Evolutionary conservation across 1,140 invertebrate genomes (phyloP).

Genomic region (Eciton burchellii): DNA sequence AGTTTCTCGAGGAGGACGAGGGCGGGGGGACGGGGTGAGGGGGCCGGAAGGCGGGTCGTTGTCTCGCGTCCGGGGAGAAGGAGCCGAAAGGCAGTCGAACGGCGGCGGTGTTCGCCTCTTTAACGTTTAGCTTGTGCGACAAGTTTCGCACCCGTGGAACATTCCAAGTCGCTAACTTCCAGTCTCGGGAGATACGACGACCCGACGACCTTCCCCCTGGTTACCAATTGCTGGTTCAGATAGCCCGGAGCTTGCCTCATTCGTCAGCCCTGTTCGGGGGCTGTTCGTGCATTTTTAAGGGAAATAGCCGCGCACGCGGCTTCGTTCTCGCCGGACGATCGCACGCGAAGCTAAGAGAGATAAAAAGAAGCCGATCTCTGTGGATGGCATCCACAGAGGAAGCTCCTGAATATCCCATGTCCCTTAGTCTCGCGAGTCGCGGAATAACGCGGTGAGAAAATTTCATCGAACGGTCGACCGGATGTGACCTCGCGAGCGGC

Average conservation of each 20-base stretch:
- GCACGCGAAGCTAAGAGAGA: not conserved
- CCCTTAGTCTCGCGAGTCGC: not conserved
- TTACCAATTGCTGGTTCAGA: conserved; percentile 88
- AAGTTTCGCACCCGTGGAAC: conserved; percentile 62
- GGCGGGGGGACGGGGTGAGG: conserved; percentile 2
- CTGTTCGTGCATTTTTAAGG: conserved; percentile 31
- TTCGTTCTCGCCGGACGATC: not conserved
- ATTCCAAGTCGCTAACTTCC: conserved; percentile 63
- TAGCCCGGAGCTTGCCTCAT: conserved; percentile 73
- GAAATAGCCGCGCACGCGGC: not conserved
- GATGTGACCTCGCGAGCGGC: not conserved
- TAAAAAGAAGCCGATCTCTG: not conserved
- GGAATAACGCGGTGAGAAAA: not conserved
- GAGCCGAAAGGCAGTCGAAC: conserved; percentile 47
- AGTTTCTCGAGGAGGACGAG: conserved; percentile 59
- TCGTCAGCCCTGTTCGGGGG: not conserved
- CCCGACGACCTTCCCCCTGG: conserved; percentile 88
- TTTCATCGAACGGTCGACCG: not conserved
- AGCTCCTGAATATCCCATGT: conserved; percentile 28
- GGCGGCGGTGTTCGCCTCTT: conserved; percentile 50
- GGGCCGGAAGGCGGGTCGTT: conserved; percentile 36
- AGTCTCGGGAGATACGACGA: conserved; percentile 46
- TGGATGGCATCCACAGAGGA: not conserved
- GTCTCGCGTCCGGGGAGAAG: conserved; percentile 46
- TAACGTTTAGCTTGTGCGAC: conserved; percentile 61